Evolutionary conservation across 2,113 vertebrate species (phyloP), one percentile per base, ranked within the genome.

Genomic region (Xiphophorus couchianus): DNA sequence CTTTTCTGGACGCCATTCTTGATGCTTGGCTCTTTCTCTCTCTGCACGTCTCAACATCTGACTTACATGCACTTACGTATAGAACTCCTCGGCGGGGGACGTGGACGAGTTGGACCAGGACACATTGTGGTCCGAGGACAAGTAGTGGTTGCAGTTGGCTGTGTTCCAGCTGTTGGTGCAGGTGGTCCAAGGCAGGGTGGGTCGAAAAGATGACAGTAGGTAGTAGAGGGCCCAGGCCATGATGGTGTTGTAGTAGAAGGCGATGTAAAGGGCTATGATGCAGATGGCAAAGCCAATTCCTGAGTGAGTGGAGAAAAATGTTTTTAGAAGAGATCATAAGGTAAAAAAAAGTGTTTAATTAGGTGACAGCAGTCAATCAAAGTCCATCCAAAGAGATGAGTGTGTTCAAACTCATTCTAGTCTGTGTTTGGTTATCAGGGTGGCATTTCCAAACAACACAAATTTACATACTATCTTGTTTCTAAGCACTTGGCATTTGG

Each of bases 231-330:
- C 97, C 98, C 98, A 99, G 79, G 98, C 97, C 94, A 99, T 99
- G 88, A 99, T 97, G 92, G 98, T 99, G 93, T 99, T 99, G 92
- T 99, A 99, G 94, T 99, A 99, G 91, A 98, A 99, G 84, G 97
- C 96, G 0, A 99, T 90, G 28, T 98, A 99, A 65, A 99, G 95
- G 65, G 96, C 95, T 39, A 99, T 96, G 83, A 99, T 92, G 92
- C 97, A 99, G 94, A 99, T 99, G 92, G 98, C 96, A 48, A 95
- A 98, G 74, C 98, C 98, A 13, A 99, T 98, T 62, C 98, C 98
- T 99, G 81, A 1, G 65, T 3, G 65, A 39, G 44, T 42, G 31
- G 12, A 76, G 35, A 3, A 67, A 62, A 9, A 44, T 0, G 13
- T 6, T 0, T 3, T 81, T 62, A 71, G 11, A 27, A 9, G n/a